These are phyloP conservation scores for Lucilia cuprina DNA, from an alignment of 1,140 invertebrate genomes.

Conservation along the genomic window DNA sequence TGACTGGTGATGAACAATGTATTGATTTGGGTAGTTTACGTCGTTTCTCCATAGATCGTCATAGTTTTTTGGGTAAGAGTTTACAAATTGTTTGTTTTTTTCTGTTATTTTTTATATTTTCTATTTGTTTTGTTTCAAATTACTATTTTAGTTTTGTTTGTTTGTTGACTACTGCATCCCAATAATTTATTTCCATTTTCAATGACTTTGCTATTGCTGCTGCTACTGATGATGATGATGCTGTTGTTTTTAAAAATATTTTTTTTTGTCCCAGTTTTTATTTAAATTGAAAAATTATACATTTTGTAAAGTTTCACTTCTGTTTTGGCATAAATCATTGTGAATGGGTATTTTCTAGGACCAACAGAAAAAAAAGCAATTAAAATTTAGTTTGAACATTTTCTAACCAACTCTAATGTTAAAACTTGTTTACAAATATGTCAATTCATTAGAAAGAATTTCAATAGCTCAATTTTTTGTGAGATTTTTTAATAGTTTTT, in stretches of 20 bases:
- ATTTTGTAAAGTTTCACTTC: background rate
- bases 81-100: background rate
- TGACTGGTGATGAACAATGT: constrained; percentile 57
- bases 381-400: too few relatives aligned
- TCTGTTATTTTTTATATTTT: constrained; percentile 2
- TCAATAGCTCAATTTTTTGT: too few relatives aligned
- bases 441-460: too few relatives aligned
- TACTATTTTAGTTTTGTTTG: background rate
- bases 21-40: constrained; percentile 61
- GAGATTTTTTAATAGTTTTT: too few relatives aligned
- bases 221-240: background rate
- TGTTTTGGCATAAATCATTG: background rate
- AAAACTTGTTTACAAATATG: too few relatives aligned
- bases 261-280: background rate
- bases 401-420: too few relatives aligned
- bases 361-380: too few relatives aligned
- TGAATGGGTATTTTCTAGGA: too few relatives aligned
- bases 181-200: background rate
- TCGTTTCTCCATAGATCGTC: constrained; percentile 61
- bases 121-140: background rate
- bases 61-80: constrained; percentile 60
- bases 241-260: background rate
- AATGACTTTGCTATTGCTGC: background rate
- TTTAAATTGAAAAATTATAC: background rate
- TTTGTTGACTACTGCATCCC: background rate